These are phyloP conservation scores for Excalfactoria chinensis DNA, from an alignment of 2,113 vertebrate species.

Conservation along the genomic window DNA sequence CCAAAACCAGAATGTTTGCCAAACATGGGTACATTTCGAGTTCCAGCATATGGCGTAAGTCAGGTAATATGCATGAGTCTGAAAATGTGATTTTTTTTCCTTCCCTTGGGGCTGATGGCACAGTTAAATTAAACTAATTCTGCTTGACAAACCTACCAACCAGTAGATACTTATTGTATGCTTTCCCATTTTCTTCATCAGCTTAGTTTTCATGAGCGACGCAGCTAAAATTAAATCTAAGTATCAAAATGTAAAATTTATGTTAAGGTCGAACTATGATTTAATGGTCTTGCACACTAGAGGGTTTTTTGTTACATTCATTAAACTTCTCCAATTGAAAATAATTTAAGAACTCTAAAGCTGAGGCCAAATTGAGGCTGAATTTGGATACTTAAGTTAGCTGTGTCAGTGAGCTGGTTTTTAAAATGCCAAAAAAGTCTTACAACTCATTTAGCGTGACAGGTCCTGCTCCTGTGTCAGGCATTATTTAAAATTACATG, in stretches of 20 bases:
- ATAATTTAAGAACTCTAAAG: background rate
- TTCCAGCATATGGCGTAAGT: background rate
- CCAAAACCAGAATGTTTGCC: background rate
- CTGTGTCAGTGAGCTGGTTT: background rate
- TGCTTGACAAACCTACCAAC: background rate
- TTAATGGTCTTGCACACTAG: background rate
- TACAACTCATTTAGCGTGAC: background rate
- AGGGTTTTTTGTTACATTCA: background rate
- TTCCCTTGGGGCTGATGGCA: background rate
- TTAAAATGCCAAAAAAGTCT: background rate
- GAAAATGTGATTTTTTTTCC: background rate
- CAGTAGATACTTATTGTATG: background rate
- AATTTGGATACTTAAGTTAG: background rate
- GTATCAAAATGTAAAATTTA: background rate
- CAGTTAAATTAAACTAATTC: background rate
- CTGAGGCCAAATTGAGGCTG: background rate
- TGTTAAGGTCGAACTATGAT: background rate
- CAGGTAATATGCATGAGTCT: background rate
- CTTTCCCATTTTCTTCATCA: background rate
- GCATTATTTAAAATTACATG: background rate
- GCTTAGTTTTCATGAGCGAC: background rate
- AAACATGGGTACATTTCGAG: background rate
- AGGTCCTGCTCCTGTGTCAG: background rate
- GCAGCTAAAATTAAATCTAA: background rate
- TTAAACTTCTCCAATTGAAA: background rate